Evolutionary conservation across 1,140 invertebrate species (phyloP), one percentile per base, ranked within the genome.

Genomic region (Steinernema khuongi): DNA sequence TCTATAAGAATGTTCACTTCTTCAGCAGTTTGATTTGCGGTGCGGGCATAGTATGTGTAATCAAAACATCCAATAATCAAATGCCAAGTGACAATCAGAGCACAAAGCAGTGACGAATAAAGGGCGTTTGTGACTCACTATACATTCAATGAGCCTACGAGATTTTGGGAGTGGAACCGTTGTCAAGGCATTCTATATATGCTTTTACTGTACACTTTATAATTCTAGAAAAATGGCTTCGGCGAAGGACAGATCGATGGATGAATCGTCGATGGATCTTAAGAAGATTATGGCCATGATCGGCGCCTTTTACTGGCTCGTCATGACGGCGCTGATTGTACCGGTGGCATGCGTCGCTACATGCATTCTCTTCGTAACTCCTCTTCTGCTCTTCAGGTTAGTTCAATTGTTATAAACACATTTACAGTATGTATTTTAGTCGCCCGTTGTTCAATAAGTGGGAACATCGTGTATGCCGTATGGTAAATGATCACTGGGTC

Each of bases 401-500:
- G 31, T 26, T 28, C 31, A 31, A 28, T 22, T 0, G 11, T 14
- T 7, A 14, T 67, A 18, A 43, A 31, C 29, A 75, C 67, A 33
- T 31, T 22, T 66, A 17, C 50, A 41, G n/a, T 69, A 26, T 70
- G 7, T 19, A 19, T 11, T 83, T 75, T 68, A 83, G 81, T 68
- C 74, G 70, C 70, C 28, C 66, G n/a, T n/a, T 78, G n/a, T 85
- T 82, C 71, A 83, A 81, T 66, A 60, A 66, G 31, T 44, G 80
- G 30, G 81, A 83, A 70, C 74, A 83, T 66, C 67, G 72, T 18
- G 67, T 83, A 17, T 83, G 81, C 68, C 71, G 67, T 14, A 76
- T 85, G 70, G 81, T 85, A 28, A 83, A 83, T 70, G 83, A 81
- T 31, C 78, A 80, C 41, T 83, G 81, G 81, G 74, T 77, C 14